Evolutionary conservation across 2,888 invertebrate species (phyloP), one percentile per base, ranked within the genome.

Genomic region (Hydriomena furcata): DNA sequence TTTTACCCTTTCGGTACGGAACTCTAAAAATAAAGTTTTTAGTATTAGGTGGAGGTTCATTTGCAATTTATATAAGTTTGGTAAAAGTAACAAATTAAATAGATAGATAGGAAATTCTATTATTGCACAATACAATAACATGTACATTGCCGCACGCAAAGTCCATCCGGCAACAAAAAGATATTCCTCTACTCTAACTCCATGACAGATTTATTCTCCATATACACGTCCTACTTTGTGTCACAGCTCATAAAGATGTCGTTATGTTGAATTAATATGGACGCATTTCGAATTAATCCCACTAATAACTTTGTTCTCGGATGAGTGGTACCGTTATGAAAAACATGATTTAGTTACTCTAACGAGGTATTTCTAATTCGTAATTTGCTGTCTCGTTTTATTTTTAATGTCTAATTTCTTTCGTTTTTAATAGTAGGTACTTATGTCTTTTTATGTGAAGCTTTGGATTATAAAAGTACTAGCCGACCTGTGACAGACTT

Each of bases 171-270:
- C 23, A 27, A 32, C 31, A 30, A 11, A 0, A 10, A 0, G 12
- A 7, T 3, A 37, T 6, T 4, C 5, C 2, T 6, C 38, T 23
- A 21, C 38, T 68, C 67, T 47, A 47, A 42, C 36, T 48, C 57
- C 67, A 49, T 74, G 86, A 87, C 84, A 86, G 85, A 86, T 87
- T 87, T 87, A 87, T 85, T 74, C 74, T 72, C 73, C 76, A 70
- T 69, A 79, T 76, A 75, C 83, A 79, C 80, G 80, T 82, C 81
- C 84, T 79, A 79, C 76, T 84, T 80, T 81, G 76, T 84, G 79
- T 85, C 84, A 74, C 84, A 82, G 71, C 80, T 82, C 86, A 82
- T 86, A 87, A 87, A 86, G 72, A 84, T 78, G 83, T 87, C 87
- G 66, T 82, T 82, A 77, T 71, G 63, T 77, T 72, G 76, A 81